These are phyloP conservation scores for Taxidea taxus DNA, from an alignment of 2,113 vertebrate species.

Conservation along the genomic window DNA sequence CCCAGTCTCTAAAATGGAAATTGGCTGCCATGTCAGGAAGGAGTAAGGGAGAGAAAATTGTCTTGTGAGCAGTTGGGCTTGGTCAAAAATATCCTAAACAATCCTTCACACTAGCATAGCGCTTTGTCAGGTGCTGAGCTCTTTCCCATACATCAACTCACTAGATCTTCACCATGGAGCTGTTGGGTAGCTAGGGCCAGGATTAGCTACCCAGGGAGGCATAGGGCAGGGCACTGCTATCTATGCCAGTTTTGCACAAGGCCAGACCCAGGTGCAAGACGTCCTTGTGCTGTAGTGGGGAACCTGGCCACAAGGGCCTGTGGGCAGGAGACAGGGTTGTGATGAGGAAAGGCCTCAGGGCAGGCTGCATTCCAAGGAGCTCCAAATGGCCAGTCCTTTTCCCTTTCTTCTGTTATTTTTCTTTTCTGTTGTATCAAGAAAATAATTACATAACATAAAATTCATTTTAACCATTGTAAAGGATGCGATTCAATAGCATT, in stretches of 20 bases:
- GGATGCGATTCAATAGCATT: background rate
- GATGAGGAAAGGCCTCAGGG: background rate
- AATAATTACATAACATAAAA: background rate
- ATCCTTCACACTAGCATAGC: background rate
- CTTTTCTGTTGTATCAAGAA: background rate
- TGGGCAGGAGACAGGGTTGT: background rate
- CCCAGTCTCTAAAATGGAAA: slow-evolving; percentile 52
- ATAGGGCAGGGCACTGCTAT: background rate
- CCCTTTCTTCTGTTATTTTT: background rate
- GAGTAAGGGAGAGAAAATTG: slow-evolving; percentile 60
- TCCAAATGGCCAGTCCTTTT: background rate
- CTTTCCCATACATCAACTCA: background rate
- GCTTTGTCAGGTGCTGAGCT: background rate
- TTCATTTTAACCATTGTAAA: background rate
- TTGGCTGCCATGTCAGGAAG: slow-evolving; percentile 51
- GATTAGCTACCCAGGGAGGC: background rate
- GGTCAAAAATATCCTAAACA: slow-evolving; percentile 36
- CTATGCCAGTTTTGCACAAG: background rate
- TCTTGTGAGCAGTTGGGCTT: slow-evolving; percentile 43
- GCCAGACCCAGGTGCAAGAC: background rate
- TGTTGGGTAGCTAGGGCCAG: background rate
- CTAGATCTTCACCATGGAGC: background rate
- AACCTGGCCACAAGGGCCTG: background rate
- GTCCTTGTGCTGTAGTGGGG: background rate
- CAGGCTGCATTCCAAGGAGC: background rate